These are phyloP conservation scores for Crocidura indochinensis DNA, from an alignment of 2,797 vertebrate species.

Conservation along the genomic window DNA sequence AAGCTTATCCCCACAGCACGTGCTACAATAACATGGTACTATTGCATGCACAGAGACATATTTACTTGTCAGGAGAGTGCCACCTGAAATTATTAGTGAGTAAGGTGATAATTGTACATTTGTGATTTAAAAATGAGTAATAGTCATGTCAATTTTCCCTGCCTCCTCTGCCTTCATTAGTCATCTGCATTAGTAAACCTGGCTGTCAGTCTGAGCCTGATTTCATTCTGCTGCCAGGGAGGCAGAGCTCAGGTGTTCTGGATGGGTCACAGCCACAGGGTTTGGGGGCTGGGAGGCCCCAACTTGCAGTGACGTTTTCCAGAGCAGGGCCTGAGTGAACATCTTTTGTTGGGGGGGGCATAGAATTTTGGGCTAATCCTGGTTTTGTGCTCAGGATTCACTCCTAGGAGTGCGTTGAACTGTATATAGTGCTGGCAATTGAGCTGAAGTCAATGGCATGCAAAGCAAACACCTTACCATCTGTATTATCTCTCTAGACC, in stretches of 20 bases:
- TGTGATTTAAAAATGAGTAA: constrained; percentile 79
- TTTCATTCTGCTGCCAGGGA: constrained; percentile 18
- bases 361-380: neutral
- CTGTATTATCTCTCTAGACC: no score
- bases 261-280: neutral
- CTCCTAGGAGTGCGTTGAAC: no score
- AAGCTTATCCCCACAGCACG: constrained; percentile 41
- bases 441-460: no score
- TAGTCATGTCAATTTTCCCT: constrained; percentile 76
- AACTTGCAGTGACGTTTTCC: neutral
- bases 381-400: no score
- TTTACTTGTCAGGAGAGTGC: constrained; percentile 76
- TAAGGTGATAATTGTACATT: constrained; percentile 80
- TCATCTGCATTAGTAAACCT: constrained; percentile 70
- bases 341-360: neutral
- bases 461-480: no score
- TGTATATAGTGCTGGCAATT: no score
- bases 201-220: constrained; percentile 56
- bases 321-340: neutral
- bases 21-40: constrained; percentile 57
- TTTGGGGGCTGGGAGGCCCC: neutral
- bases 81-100: constrained; percentile 83
- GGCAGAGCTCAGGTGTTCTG: constrained; percentile 3
- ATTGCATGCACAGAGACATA: constrained; percentile 43
- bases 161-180: constrained; percentile 79